Percentiles rank a stretch among this genome's conserved stretches.
Conservation (phyloP, 2,797 vertebrate species). For the Nannoperca australis region DNA sequence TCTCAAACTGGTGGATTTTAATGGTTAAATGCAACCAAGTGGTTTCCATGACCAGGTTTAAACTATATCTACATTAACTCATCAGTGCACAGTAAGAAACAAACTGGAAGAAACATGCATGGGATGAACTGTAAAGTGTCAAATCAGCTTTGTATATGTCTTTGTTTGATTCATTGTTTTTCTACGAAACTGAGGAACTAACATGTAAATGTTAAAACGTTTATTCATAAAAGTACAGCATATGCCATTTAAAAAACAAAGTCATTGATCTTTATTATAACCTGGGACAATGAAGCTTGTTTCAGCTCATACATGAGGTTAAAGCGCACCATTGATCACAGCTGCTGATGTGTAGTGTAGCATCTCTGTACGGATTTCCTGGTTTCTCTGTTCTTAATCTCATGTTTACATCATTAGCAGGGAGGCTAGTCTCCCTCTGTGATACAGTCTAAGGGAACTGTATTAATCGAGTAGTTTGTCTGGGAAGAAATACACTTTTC, state of each 20-base stretch:
- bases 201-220: constrained; percentile 37
- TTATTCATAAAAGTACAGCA: constrained; percentile 66
- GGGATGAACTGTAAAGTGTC: constrained; percentile 11
- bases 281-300: not conserved
- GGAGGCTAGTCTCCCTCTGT: not conserved
- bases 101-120: not conserved
- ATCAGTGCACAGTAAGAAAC: not conserved
- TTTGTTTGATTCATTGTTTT: constrained; percentile 34
- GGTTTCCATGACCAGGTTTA: not conserved
- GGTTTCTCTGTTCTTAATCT: not conserved
- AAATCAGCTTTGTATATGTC: not conserved
- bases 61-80: not conserved
- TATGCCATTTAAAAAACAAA: constrained; percentile 32
- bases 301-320: constrained; percentile 19
- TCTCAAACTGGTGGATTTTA: not conserved
- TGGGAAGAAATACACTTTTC: not conserved
- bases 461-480: fast-evolving
- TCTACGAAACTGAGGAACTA: constrained; percentile 47
- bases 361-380: constrained; percentile 11
- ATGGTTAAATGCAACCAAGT: not conserved
- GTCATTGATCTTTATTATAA: constrained; percentile 33
- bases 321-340: constrained; percentile 4
- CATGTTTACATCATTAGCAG: not conserved
- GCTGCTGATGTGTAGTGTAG: not conserved
- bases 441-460: not conserved